These are phyloP conservation scores for Catharus minimus DNA, from an alignment of 2,113 vertebrate genomes.

Conservation along the genomic window DNA sequence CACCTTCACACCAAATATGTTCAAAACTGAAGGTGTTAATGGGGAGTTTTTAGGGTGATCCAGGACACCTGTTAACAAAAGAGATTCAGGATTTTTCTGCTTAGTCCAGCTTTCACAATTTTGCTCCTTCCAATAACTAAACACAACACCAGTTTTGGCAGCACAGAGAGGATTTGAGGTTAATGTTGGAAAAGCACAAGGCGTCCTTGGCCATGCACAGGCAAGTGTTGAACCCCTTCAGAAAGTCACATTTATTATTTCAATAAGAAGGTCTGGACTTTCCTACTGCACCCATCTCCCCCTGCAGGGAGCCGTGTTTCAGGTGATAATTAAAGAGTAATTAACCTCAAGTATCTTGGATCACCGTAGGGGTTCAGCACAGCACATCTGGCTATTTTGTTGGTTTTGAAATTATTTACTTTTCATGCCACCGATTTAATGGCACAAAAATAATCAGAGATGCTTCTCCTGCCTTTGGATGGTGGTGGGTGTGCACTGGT, in stretches of 20 bases:
- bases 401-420: neutral
- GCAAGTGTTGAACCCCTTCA: neutral
- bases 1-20: neutral
- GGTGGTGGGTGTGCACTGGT: neutral
- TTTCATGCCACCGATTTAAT: neutral
- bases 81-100: neutral
- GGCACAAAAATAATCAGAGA: constrained; percentile 51
- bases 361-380: neutral
- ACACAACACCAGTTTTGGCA: neutral
- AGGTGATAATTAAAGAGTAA: neutral
- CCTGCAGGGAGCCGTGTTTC: neutral
- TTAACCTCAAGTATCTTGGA: neutral
- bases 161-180: neutral
- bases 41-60: neutral
- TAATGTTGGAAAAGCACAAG: neutral
- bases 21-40: neutral
- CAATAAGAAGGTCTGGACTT: neutral
- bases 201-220: neutral
- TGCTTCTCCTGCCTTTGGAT: constrained; percentile 1
- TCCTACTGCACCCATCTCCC: neutral
- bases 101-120: neutral
- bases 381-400: neutral
- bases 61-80: neutral
- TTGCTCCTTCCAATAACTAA: neutral
- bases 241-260: neutral